A percentile compares a stretch with the other conserved stretches of the same genome.
Conservation (phyloP, 2,888 invertebrate species). For the Halocaridina rubra region DNA sequence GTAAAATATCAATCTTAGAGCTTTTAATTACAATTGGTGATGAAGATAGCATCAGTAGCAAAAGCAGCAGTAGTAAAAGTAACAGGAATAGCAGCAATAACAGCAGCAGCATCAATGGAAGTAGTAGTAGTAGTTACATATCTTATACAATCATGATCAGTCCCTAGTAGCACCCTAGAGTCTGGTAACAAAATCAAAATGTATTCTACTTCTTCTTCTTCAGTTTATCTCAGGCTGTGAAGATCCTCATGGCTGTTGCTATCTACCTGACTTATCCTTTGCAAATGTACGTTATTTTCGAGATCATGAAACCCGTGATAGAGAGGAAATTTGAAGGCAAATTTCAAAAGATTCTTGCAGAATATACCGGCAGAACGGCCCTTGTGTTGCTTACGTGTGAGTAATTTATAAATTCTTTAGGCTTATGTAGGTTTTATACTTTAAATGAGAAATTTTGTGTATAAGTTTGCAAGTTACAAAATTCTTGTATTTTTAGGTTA, state of each 20-base stretch:
- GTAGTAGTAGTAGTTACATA: too few relatives aligned
- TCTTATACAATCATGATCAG: too few relatives aligned
- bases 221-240: conserved; percentile 85
- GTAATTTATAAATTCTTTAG: too few relatives aligned
- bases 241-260: conserved; percentile 85
- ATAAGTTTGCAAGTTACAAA: too few relatives aligned
- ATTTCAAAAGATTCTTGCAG: conserved; percentile 75
- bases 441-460: too few relatives aligned
- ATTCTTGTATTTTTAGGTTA: too few relatives aligned
- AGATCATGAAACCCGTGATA: conserved; percentile 86
- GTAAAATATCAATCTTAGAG: too few relatives aligned
- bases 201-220: too few relatives aligned
- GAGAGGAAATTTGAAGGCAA: conserved; percentile 75
- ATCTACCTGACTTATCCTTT: conserved; percentile 93
- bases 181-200: too few relatives aligned
- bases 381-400: conserved; percentile 86
- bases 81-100: neutral
- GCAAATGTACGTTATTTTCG: conserved; percentile 94
- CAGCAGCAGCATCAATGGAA: neutral
- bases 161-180: too few relatives aligned
- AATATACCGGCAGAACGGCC: conserved; percentile 77
- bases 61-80: neutral
- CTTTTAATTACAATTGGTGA: too few relatives aligned
- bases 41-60: neutral
- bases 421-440: too few relatives aligned